Percentiles rank a stretch among this genome's conserved stretches.
Conservation (phyloP, 2,888 invertebrate genomes). For the Metellina segmentata region DNA sequence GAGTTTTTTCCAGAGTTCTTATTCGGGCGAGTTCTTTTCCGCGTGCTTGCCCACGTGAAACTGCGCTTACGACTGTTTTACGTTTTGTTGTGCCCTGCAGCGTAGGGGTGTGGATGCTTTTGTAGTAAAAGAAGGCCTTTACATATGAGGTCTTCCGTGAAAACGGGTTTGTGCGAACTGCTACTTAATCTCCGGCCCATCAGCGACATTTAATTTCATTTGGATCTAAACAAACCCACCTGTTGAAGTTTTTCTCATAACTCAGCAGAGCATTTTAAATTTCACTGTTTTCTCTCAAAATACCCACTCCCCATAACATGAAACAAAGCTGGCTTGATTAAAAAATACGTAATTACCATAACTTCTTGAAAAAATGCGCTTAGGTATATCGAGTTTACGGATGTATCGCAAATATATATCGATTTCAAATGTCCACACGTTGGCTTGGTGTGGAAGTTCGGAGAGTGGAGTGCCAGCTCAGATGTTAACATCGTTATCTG, state of each 20-base stretch:
- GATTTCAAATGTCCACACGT: too few relatives aligned
- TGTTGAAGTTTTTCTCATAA: background rate
- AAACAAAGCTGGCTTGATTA: too few relatives aligned
- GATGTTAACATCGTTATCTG: too few relatives aligned
- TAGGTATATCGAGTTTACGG: too few relatives aligned
- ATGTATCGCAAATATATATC: too few relatives aligned
- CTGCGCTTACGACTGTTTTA: conserved; percentile 11
- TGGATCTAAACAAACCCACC: conserved; percentile 6
- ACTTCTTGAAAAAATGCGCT: too few relatives aligned
- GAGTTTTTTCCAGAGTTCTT: background rate
- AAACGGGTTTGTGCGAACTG: conserved; percentile 19
- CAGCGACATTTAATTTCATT: background rate
- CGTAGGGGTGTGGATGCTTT: conserved; percentile 3
- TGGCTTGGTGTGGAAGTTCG: too few relatives aligned
- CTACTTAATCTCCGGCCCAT: background rate
- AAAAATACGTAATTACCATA: too few relatives aligned
- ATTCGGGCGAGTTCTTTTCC: background rate
- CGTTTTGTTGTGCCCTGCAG: conserved; percentile 24
- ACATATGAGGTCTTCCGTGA: conserved; percentile 1
- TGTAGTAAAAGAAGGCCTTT: background rate
- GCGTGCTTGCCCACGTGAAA: conserved; percentile 44
- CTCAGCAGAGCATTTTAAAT: background rate
- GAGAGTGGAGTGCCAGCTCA: too few relatives aligned
- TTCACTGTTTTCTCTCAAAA: too few relatives aligned
- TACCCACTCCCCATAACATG: too few relatives aligned